Evolutionary conservation across 2,888 invertebrate genomes (phyloP), one percentile per base, ranked within the genome.

Genomic region (Autographa pulchrina): DNA sequence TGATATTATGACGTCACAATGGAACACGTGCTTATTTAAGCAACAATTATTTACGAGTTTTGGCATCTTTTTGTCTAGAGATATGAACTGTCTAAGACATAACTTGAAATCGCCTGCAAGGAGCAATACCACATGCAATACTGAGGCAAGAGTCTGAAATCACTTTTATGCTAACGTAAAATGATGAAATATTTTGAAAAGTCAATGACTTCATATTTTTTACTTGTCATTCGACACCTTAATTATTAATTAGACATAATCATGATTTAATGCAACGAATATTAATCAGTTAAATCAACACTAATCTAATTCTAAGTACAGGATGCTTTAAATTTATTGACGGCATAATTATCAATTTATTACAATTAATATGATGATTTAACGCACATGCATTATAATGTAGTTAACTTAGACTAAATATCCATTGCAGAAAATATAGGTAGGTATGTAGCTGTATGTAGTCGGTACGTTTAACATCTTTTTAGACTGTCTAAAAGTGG

Each of bases 291-390:
- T 64, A 20, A 31, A 31, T 14, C 56, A 62, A 38, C 48, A 7
- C 35, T 59, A 52, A 14, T 43, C 32, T 67, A 58, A 25, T 43
- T 18, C 25, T 65, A 62, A 70, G 68, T 75, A 56, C 61, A 68
- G 72, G 68, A 68, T 75, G 38, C 58, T 61, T 62, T 66, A 52
- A 72, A 43, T 63, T 38, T 60, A 71, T 65, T 68, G 63, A 71
- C 52, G 43, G 59, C 52, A 48, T 68, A 68, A 58, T 62, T 56
- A 16, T 75, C 18, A 52, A 14, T 68, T 68, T 59, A 64, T 66
- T 54, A 78, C 18, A n/a, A 60, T 60, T 35, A 54, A 73, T 74
- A 73, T 64, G 65, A 32, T 32, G 31, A 32, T 32, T 13, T 75
- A 62, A 54, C 32, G 59, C 54, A 59, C 0, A 58, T 31, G 25